Evolutionary conservation across 2,113 vertebrate species (phyloP), one percentile per base, ranked within the genome.

Genomic region (Rhinoptilus africanus): DNA sequence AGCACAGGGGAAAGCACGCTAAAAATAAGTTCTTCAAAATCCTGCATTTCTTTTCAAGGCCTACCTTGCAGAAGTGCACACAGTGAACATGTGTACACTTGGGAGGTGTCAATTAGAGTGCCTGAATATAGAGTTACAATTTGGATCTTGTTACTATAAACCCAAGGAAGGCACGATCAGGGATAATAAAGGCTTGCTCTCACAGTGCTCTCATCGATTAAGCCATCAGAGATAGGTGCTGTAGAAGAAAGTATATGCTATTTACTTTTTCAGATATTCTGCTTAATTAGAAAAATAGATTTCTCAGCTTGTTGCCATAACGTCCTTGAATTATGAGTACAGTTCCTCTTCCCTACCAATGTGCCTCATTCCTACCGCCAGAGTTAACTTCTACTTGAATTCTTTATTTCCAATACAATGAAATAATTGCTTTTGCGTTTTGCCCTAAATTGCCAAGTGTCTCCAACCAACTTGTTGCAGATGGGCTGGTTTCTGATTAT

Each of bases 71-170:
- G 56, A 37, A 43, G 60, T 3, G 28, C 37, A 27, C 10, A 15
- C 19, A 53, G 60, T 37, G 35, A 47, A 34, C 1, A 2, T 11
- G 41, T 3, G 0, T 26, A 14, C 8, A 5, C 27, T 84, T 3
- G 1, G 50, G 21, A 39, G 64, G 10, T 0, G 12, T 12, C 68
- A 69, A 6, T 21, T 43, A 14, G 28, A 54, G 26, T 2, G 18
- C 43, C 32, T 41, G 16, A 35, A 56, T 4, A 48, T 0, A 24
- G 32, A 53, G 28, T 11, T 3, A 59, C 35, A 68, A 56, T 64
- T 34, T 75, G 43, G 62, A 63, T 8, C 21, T 66, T 48, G 20
- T 13, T 66, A 2, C 37, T 48, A 9, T 7, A 41, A 94, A 64
- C 14, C 32, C 73, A 50, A 28, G 45, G 59, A 35, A 85, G 39